These are phyloP conservation scores for Anarhynchus alexandrinus DNA, from an alignment of 2,113 vertebrate genomes.

Conservation along the genomic window DNA sequence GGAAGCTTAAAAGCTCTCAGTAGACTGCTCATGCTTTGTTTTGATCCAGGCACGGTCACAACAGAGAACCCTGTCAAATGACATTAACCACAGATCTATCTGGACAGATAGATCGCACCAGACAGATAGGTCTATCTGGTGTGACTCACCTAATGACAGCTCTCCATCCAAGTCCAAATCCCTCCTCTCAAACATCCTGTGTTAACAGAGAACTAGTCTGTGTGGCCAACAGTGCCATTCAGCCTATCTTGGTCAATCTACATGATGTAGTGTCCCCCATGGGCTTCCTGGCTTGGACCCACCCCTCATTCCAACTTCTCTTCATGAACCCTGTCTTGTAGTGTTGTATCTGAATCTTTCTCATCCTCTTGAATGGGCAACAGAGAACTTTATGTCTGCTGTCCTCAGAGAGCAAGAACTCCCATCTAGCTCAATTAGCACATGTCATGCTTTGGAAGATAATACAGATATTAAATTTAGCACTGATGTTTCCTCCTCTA, in stretches of 20 bases:
- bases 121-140: not conserved
- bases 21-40: not conserved
- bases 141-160: not conserved
- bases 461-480: not conserved
- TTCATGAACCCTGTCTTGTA: not conserved
- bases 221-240: not conserved
- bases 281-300: not conserved
- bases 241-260: not conserved
- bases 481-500: not conserved
- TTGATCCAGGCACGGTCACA: not conserved
- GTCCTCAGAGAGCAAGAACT: not conserved
- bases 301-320: not conserved
- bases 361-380: not conserved
- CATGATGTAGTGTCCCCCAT: not conserved
- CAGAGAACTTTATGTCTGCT: not conserved
- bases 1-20: not conserved
- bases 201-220: not conserved
- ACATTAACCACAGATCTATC: not conserved
- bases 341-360: not conserved
- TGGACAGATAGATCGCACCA: not conserved
- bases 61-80: not conserved
- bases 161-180: not conserved
- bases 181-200: not conserved
- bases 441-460: not conserved
- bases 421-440: not conserved